Evolutionary conservation across 2,797 vertebrate genomes (phyloP), one percentile per base, ranked within the genome.

Genomic region (Hydrocynus forskahlii): DNA sequence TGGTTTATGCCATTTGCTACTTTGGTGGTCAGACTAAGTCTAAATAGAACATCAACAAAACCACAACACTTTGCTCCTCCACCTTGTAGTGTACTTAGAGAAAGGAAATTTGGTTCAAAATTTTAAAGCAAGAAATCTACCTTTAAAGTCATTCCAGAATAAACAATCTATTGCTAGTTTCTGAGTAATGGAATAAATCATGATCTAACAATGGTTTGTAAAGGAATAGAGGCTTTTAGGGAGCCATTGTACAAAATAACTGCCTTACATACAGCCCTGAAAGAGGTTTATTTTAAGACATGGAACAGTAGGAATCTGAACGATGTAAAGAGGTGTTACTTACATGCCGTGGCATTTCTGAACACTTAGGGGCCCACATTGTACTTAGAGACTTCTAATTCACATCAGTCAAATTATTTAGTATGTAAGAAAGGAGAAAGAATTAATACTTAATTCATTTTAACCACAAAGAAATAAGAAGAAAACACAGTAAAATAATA

Each of bases 231-330:
- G 23, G 21, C 7, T n/a, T 21, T 23, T 25, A 69, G 45, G 48
- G 66, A 70, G 67, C 64, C 72, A 86, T 76, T 72, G 71, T 81
- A 79, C 80, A 63, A 74, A 55, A 63, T 81, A 72, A 59, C 23
- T 85, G 80, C 25, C 64, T 73, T 76, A 80, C 66, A 72, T 81
- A 73, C 71, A 67, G 62, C 89, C 76, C 81, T 91, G 86, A 86
- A 89, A 87, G 83, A n/a, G 71, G 84, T 91, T 89, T 93, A 94
- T 94, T 94, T 94, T 92, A 84, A 88, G 91, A 83, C 72, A 35
- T 72, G 71, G 76, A 81, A 75, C 25, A 75, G 76, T 29, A 89
- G 87, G 91, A 94, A 93, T 94, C 84, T 73, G 67, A 66, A 80
- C 85, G 87, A 86, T 88, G 90, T 87, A 82, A 90, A 83, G 77